Base-by-base conservation (phyloP, 2,113 vertebrate genomes). In the Vidua chalybeata region DNA sequence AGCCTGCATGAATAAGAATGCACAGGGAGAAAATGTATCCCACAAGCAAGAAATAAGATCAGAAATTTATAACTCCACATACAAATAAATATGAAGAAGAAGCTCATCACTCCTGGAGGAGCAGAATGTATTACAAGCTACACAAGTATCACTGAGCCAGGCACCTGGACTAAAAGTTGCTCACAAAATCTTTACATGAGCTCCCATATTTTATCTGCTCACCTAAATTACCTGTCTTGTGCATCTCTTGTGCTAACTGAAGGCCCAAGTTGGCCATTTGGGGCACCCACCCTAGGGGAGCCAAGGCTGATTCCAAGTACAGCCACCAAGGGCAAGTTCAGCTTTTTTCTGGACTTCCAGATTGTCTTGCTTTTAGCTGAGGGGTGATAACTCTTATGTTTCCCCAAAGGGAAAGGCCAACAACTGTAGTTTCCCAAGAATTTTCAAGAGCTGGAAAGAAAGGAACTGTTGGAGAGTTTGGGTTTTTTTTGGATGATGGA, bases 401-500 rank as follows among this genome's bases (percentile, higher is more conserved):
- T 62, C 26, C 45, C 45, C 16, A 55, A 41, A 85, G 22, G 13
- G 10, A 69, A 94, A 73, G 15, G 39, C 9, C 30, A 73, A 3
- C 9, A 55, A 0, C 16, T 77, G n/a, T 23, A 37, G 7, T 15
- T 78, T 31, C 37, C 72, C 48, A 63, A 46, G 28, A 67, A 30
- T 63, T 84, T 84, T 67, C 4, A 5, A 43, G 17, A 35, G 9
- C 11, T 73, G 19, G 28, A 88, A 81, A 24, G 13, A 87, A 84
- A 82, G 13, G 21, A 11, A 10, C 11, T 37, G 3, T 26, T 49
- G 26, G 20, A 16, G 9, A 1, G 2, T 41, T 41, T 41, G 41
- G 41, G 26, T 3, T 20, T 22, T 0, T 41, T 55, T 16, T 4
- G 6, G 2, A 13, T 48, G 9, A 0, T 4, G 37, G 9, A 17